Base-by-base conservation (phyloP, 2,888 invertebrate species). In the Microdon myrmicae region DNA sequence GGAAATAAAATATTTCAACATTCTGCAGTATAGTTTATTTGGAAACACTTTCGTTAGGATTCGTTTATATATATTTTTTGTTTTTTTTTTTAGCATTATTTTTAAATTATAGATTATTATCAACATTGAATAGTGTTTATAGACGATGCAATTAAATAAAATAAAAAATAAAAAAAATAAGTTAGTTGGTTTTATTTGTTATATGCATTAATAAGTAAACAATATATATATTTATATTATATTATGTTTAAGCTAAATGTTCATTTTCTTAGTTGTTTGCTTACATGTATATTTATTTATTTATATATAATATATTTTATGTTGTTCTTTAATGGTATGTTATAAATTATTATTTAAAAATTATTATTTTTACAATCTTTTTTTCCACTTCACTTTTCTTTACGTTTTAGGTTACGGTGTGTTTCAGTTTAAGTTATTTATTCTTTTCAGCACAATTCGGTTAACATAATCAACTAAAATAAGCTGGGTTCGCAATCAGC, bases 121-220 rank as follows among this genome's bases (percentile, higher is more conserved):
- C 41, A 56, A 64, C 56, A 56, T 64, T 64, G 48, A 68, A 59
- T 55, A 60, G 44, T 68, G 43, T 60, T 45, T 47, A 60, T 60
- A 56, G 23, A 47, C 56, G 39, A 53, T 49, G 38, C 44, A 51
- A 35, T 31, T 14, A 51, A 28, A 49, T 44, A 35, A n/a, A 45
- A 48, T 45, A 55, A 45, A 41, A 67, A 54, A 59, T 60, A 59
- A 55, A 54, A n/a, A n/a, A 59, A 60, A 67, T 60, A 67, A 60
- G 60, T 60, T 60, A 67, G 60, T 61, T 60, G 55, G 13, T 28
- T 31, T 31, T 59, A 67, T 60, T 60, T 60, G 55, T 60, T 67
- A 60, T 37, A 60, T 55, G 41, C 44, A 48, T 53, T 53, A 29
- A 44, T 59, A 66, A 55, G 54, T 44, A 59, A 19, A 41, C 49